Conservation (phyloP, 2,797 vertebrate species). For the Steatocranus sp. region DNA sequence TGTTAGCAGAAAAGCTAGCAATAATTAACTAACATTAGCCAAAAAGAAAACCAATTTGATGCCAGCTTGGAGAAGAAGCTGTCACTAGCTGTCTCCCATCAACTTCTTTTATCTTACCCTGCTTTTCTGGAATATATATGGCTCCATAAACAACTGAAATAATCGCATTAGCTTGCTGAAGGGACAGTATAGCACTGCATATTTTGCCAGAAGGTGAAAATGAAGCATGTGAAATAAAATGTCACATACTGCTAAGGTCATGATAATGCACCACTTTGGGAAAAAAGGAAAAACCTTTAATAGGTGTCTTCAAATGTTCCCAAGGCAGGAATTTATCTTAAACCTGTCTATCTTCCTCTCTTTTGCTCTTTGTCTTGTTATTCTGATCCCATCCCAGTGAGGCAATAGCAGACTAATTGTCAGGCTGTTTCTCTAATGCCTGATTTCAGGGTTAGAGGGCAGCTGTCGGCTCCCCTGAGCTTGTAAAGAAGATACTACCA, state of each 20-base stretch:
- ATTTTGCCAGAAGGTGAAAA: not conserved
- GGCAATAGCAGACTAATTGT: slow-evolving; percentile 51
- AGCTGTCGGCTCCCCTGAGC: slow-evolving; percentile 38
- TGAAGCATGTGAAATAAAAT: not conserved
- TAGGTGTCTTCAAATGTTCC: not conserved
- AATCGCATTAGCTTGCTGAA: not conserved
- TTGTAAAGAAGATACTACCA: slow-evolving; percentile 3
- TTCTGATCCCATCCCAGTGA: slow-evolving; percentile 28
- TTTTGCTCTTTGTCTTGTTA: slow-evolving; percentile 8
- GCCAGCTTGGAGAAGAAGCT: not conserved
- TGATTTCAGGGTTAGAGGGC: slow-evolving; percentile 56
- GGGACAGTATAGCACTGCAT: not conserved
- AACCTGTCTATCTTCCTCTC: not conserved
- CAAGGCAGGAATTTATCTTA: not conserved
- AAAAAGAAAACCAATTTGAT: not conserved
- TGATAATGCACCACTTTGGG: not conserved
- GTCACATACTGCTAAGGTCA: not conserved
- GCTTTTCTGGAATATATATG: not conserved
- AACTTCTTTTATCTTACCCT: not conserved
- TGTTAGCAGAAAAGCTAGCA: not conserved
- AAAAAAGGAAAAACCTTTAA: not conserved
- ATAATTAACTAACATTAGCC: not conserved
- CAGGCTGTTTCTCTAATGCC: slow-evolving; percentile 47
- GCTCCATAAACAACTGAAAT: not conserved
- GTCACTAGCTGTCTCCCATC: not conserved